Percentiles rank a stretch among this genome's conserved stretches.
phyloP scores from a whole-genome alignment of 2,888 invertebrate genomes.

The Cosmia pyralina region DNA sequence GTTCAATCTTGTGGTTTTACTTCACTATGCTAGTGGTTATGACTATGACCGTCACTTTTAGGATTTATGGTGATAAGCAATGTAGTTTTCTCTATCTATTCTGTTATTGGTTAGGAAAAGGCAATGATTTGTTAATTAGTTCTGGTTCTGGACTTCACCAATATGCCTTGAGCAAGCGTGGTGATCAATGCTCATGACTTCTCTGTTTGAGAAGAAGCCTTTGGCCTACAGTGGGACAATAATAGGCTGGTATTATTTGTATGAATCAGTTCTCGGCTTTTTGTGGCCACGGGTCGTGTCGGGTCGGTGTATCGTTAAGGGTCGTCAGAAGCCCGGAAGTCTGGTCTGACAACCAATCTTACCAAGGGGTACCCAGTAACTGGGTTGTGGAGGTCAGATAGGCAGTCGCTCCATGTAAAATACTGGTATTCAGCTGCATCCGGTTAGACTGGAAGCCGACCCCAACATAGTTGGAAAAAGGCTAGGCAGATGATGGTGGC shows the following conservation, averaged over 20 bases:
- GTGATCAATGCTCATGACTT: background rate
- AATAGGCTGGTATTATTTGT: background rate
- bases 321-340: too few relatives aligned
- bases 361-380: too few relatives aligned
- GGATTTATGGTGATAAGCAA: slow-evolving; percentile 44
- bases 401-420: too few relatives aligned
- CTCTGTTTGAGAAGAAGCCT: background rate
- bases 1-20: slow-evolving; percentile 60
- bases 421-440: too few relatives aligned
- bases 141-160: background rate
- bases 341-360: too few relatives aligned
- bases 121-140: background rate
- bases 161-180: background rate
- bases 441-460: too few relatives aligned
- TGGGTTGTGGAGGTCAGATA: too few relatives aligned
- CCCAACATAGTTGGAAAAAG: too few relatives aligned
- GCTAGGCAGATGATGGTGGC: too few relatives aligned
- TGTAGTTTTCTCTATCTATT: slow-evolving; percentile 19
- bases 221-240: background rate
- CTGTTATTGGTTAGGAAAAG: slow-evolving; percentile 6
- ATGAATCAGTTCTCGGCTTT: too few relatives aligned
- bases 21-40: slow-evolving; percentile 17
- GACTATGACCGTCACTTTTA: slow-evolving; percentile 17
- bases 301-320: too few relatives aligned
- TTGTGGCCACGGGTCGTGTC: too few relatives aligned